These are phyloP conservation scores for Zaprionus vittiger DNA, from an alignment of 1,140 invertebrate genomes.

Conservation along the genomic window DNA sequence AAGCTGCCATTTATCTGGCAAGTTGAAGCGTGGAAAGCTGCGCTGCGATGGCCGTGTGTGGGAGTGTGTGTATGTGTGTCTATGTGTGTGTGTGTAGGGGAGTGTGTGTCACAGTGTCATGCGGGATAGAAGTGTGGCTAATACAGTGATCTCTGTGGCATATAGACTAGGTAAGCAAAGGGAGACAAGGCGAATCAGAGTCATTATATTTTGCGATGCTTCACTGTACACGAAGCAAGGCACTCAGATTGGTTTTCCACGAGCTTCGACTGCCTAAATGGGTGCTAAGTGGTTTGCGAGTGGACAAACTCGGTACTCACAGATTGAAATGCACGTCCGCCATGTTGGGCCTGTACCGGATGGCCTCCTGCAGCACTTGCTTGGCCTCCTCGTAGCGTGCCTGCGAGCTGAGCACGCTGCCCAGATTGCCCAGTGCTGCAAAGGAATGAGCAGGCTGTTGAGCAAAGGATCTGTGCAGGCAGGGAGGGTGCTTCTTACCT, in stretches of 20 bases:
- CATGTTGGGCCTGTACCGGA: constrained; percentile 96
- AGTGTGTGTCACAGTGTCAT: constrained; percentile 25
- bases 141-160: background rate
- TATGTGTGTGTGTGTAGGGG: background rate
- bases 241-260: constrained; percentile 23
- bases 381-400: constrained; percentile 94
- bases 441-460: constrained; percentile 4
- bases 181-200: background rate
- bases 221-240: background rate
- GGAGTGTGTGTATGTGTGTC: background rate
- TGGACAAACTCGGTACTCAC: constrained; percentile 89
- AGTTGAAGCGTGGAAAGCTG: constrained; percentile 28
- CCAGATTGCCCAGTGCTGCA: constrained; percentile 95
- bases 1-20: constrained; percentile 43
- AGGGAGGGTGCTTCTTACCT: constrained; percentile 88
- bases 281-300: constrained; percentile 13
- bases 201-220: background rate
- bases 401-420: constrained; percentile 94
- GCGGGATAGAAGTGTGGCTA: constrained; percentile 27
- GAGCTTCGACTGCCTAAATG: constrained; percentile 20
- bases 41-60: background rate
- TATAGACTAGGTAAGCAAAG: background rate
- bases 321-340: constrained; percentile 98
- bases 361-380: constrained; percentile 93
- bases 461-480: background rate